Evolutionary conservation across 2,113 vertebrate species (phyloP), one percentile per base, ranked within the genome.

Genomic region (Odobenus rosmarus): DNA sequence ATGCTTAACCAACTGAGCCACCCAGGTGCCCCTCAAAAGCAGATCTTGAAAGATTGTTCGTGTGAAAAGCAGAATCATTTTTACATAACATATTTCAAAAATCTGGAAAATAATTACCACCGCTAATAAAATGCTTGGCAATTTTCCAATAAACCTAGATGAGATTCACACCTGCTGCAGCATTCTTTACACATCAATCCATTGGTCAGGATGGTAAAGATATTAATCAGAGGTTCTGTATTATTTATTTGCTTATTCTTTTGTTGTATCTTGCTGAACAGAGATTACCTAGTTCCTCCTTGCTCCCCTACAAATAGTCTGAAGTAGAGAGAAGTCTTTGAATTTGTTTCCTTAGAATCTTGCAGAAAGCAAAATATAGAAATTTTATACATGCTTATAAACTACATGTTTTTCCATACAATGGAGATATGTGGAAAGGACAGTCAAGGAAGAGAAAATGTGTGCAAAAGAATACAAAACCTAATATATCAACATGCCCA

Each of bases 311-410:
- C 19, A 84, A 71, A 55, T 74, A 59, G 76, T 39, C 82, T 53
- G 90, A 94, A 80, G 33, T 71, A 39, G 39, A 81, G 23, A 95
- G 15, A 86, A 67, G 18, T 72, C 23, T 77, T 90, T 97, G 28
- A 62, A 79, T 79, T 88, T 46, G 19, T 55, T 96, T 93, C 3
- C 12, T 64, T 79, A 87, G 24, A 77, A 49, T 83, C 24, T 83
- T 93, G 19, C 31, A 82, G 24, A 74, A 93, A 67, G 12, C 23
- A 84, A 62, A 31, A 77, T 88, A 26, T 42, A 28, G 72, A 87
- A 71, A 12, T 77, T 93, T 88, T 59, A 74, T 51, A 74, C 11
- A 64, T 42, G 14, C 24, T 80, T 85, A 28, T 71, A 79, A 92
- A 91, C 74, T 19, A 61, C 36, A 15, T 64, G 72, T 21, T 42